These are phyloP conservation scores for Smittia sp. DNA, from an alignment of 2,888 invertebrate species.

Conservation along the genomic window DNA sequence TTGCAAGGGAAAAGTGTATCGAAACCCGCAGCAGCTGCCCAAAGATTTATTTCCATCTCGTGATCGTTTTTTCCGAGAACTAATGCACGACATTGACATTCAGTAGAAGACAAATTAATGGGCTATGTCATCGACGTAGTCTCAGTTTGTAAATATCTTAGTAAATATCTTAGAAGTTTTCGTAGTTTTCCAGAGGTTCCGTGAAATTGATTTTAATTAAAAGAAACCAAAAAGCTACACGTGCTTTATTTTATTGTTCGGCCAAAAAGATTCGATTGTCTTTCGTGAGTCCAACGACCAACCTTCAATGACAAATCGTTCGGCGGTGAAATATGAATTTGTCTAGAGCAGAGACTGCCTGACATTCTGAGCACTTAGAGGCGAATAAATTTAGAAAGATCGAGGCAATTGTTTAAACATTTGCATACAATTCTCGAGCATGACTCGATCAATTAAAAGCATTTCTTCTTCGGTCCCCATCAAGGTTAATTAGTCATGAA, in stretches of 20 bases:
- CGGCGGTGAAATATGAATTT: conserved; percentile 8
- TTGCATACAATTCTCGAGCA: not conserved
- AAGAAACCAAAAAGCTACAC: too few species aligned
- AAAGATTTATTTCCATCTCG: not conserved
- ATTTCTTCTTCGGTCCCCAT: conserved; percentile 7
- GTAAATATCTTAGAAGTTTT: too few species aligned
- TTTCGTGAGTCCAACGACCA: too few species aligned
- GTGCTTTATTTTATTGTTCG: too few species aligned
- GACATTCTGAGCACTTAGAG: not conserved
- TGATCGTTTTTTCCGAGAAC: not conserved
- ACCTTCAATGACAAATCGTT: not conserved
- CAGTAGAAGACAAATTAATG: too few species aligned
- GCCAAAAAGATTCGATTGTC: too few species aligned
- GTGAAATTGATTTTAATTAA: too few species aligned
- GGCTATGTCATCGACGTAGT: too few species aligned
- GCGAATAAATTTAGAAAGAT: not conserved
- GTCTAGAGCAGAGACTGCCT: not conserved
- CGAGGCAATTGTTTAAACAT: not conserved
- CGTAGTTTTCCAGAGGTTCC: too few species aligned
- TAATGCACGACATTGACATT: conserved; percentile 29
- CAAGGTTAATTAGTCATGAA: conserved; percentile 38
- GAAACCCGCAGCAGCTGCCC: not conserved
- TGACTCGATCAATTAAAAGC: conserved; percentile 8
- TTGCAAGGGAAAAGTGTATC: not conserved
- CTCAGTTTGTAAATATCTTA: too few species aligned